Percentiles rank a stretch among this genome's conserved stretches.
Conservation (phyloP, 2,797 vertebrate species). For the Esox masquinongy region DNA sequence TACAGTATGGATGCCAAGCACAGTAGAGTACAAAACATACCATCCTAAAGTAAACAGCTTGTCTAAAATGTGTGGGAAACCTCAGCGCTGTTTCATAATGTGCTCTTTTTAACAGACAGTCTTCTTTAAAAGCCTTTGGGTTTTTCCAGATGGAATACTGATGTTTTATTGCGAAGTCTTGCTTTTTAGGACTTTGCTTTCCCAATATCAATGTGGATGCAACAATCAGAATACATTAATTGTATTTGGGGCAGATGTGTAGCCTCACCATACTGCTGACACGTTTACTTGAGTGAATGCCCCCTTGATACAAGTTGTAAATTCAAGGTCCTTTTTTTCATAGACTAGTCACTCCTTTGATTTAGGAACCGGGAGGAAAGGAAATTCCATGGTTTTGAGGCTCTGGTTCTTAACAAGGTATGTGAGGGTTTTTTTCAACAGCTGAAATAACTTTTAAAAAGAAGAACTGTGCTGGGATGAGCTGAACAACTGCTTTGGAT, state of each 20-base stretch:
- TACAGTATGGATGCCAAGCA: neutral
- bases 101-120: neutral
- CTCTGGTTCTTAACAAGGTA: constrained; percentile 1
- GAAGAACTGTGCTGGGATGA: constrained; percentile 3
- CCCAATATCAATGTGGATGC: neutral
- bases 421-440: constrained; percentile 2
- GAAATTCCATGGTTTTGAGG: constrained; percentile 6
- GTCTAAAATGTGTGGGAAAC: neutral
- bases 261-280: neutral
- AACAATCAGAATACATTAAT: neutral
- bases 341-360: constrained; percentile 5
- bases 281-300: neutral
- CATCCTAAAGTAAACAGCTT: neutral
- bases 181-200: neutral
- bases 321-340: neutral
- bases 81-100: constrained; percentile 1
- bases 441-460: neutral
- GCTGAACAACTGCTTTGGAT: neutral
- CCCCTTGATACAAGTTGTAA: neutral
- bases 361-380: neutral
- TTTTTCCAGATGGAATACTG: neutral
- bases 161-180: neutral
- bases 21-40: neutral
- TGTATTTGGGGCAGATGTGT: neutral
- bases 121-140: neutral